Percentiles rank a stretch among this genome's conserved stretches.
phyloP scores from a whole-genome alignment of 1,140 invertebrate genomes.

The Brachionus manjavacas region DNA sequence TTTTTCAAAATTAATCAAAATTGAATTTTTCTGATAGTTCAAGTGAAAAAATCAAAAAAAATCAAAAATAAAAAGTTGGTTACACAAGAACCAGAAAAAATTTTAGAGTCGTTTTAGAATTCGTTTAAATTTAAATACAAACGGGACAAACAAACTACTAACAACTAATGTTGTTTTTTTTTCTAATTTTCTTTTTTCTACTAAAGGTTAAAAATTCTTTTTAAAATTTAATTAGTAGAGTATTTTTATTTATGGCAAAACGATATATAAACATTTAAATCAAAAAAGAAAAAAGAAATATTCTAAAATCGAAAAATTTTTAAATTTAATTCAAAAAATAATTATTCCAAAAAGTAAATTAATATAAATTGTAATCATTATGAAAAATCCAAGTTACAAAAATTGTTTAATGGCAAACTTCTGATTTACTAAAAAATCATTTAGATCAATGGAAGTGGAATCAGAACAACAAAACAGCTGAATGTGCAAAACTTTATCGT shows the following conservation, averaged over 20 bases:
- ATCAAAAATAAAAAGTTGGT: too few relatives aligned
- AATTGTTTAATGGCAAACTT: background rate
- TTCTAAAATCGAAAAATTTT: background rate
- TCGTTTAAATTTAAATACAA: too few relatives aligned
- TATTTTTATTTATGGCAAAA: background rate
- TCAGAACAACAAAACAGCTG: background rate
- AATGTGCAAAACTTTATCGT: background rate
- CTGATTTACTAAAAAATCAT: background rate
- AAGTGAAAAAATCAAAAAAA: too few relatives aligned
- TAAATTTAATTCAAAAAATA: constrained; percentile 7
- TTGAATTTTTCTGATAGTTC: too few relatives aligned
- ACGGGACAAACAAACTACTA: too few relatives aligned
- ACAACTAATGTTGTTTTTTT: too few relatives aligned
- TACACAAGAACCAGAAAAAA: too few relatives aligned
- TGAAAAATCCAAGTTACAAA: background rate
- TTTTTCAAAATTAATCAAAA: too few relatives aligned
- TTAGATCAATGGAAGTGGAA: background rate
- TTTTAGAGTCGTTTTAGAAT: too few relatives aligned
- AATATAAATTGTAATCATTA: background rate
- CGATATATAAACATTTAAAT: background rate
- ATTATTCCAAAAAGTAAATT: background rate
- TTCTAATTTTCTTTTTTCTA: too few relatives aligned
- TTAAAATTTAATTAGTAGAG: background rate
- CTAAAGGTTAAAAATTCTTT: too few relatives aligned
- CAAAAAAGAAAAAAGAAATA: background rate